phyloP scores from a whole-genome alignment of 1,140 invertebrate species.

The Pseudomyrmex concolor region DNA sequence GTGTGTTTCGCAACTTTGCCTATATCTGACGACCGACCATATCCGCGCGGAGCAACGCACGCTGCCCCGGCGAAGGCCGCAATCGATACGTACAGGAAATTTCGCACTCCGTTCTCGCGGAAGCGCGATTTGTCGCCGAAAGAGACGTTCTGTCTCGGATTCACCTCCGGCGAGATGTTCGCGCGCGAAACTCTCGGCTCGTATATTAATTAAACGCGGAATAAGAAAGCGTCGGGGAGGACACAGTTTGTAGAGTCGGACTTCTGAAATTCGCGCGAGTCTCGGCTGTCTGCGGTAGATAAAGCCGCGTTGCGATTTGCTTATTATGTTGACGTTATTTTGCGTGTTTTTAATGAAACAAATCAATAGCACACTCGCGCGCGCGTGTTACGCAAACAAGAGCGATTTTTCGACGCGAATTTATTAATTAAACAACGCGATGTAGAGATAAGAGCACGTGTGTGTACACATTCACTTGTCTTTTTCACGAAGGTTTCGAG shows the following conservation, averaged over 20 bases:
- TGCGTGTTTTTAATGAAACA: too few species aligned
- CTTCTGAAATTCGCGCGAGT: background rate
- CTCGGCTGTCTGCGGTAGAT: background rate
- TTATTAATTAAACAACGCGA: slow-evolving; percentile 1
- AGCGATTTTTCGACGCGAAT: background rate
- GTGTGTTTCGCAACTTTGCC: slow-evolving; percentile 55
- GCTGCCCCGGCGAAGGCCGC: slow-evolving; percentile 48
- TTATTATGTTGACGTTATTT: too few species aligned
- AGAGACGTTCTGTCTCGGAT: background rate
- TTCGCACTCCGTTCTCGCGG: slow-evolving; percentile 62
- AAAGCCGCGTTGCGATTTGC: too few species aligned
- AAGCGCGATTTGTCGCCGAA: slow-evolving; percentile 53
- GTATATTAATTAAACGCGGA: slow-evolving; percentile 28
- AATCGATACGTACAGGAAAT: slow-evolving; percentile 72
- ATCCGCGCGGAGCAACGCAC: slow-evolving; percentile 48
- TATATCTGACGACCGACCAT: slow-evolving; percentile 12
- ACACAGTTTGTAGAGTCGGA: background rate
- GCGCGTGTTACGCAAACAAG: too few species aligned
- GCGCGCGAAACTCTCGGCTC: background rate
- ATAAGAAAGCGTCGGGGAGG: background rate
- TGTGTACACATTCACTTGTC: background rate
- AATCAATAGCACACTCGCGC: too few species aligned
- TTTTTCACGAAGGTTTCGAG: slow-evolving; percentile 24
- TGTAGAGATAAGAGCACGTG: background rate
- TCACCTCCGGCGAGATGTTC: background rate